phyloP scores from a whole-genome alignment of 2,113 vertebrate species.

The Passer montanus region DNA sequence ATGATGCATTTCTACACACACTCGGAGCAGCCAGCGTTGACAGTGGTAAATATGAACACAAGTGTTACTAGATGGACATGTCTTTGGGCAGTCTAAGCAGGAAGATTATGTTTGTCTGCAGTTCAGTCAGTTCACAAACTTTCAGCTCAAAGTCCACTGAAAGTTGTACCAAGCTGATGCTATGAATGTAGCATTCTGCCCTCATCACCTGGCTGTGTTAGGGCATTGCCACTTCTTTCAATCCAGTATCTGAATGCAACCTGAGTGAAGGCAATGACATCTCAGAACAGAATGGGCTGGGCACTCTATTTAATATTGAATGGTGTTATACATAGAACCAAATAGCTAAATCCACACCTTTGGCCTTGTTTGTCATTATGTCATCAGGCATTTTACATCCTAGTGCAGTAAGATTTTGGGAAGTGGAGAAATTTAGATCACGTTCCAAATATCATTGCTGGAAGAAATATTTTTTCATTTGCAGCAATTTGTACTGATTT shows the following conservation, averaged over 20 bases:
- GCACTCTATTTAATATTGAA: background rate
- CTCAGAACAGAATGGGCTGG: background rate
- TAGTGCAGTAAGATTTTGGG: background rate
- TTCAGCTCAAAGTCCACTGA: constrained; percentile 35
- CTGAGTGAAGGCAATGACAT: background rate
- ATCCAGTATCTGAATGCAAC: background rate
- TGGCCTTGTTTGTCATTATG: background rate
- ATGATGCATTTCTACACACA: background rate
- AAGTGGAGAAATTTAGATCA: background rate
- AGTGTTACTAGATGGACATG: background rate
- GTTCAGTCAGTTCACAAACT: background rate
- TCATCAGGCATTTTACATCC: background rate
- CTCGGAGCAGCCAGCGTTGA: background rate
- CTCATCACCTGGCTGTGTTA: background rate
- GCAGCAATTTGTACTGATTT: background rate
- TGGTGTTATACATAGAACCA: background rate
- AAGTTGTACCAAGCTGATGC: background rate
- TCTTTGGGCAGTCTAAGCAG: constrained; percentile 34
- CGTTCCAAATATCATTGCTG: background rate
- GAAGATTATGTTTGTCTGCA: constrained; percentile 27
- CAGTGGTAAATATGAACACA: background rate
- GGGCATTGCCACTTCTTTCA: background rate
- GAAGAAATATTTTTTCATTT: background rate
- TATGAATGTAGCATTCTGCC: background rate
- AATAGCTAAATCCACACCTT: background rate